Evolutionary conservation across 2,797 vertebrate genomes (phyloP), one percentile per base, ranked within the genome.

Genomic region (Cephalopachus bancanus): DNA sequence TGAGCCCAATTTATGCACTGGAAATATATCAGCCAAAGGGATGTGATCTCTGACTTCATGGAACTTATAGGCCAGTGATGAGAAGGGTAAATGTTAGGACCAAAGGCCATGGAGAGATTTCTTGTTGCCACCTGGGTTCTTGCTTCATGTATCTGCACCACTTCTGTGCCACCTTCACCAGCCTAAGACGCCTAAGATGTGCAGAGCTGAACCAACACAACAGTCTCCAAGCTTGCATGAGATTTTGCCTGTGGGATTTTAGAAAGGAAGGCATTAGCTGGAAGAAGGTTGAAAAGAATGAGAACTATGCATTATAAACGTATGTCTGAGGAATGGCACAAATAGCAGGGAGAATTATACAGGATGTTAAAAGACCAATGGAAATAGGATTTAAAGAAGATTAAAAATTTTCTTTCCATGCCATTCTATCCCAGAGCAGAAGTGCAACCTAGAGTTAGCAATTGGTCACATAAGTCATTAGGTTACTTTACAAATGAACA

Each of bases 311-410:
- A 28, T 85, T 76, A 22, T 59, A 91, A 44, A 75, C 33, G 0
- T 26, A 44, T 64, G 17, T 80, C 59, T n/a, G 60, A 88, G 26
- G 28, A 26, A 60, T 51, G 30, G 19, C 49, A 30, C 55, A 62
- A 72, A 53, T 44, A 53, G 16, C 49, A 49, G 9, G 28, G 57
- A 60, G 15, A 65, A 81, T 88, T 76, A 74, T 87, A n/a, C 1
- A 76, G n/a, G 60, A 53, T 44, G 20, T 26, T 62, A 51, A 79
- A 33, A 89, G 76, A 26, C 37, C 74, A 86, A 0, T 64, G 62
- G 72, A 78, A 74, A 89, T 83, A 44, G n/a, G 30, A 30, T 79
- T 84, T 67, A 65, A 83, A 93, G 51, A 92, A 44, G 71, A 72
- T 1, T 15, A 15, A 15, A 55, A 24, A 22, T 55, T 33, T 88